Conservation (phyloP, 2,797 vertebrate genomes). For the Pangasius mekongensis region DNA sequence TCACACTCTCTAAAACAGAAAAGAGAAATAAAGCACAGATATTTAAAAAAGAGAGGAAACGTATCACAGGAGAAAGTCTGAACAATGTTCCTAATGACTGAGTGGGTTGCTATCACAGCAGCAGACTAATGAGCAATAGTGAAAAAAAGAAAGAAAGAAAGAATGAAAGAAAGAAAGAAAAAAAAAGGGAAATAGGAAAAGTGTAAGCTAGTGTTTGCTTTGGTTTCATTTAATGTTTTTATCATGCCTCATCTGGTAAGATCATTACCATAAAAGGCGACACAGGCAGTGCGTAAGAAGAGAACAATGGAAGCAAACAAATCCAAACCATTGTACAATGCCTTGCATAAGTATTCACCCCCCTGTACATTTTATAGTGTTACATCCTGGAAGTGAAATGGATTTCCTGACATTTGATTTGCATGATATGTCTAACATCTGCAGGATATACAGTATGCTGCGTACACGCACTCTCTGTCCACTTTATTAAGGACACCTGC, state of each 20-base stretch:
- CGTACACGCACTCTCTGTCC: neutral
- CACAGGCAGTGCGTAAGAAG: conserved; percentile 30
- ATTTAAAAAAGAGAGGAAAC: neutral
- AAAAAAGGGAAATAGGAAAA: conserved; percentile 24
- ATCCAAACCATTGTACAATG: neutral
- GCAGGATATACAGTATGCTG: neutral
- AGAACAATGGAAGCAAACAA: conserved; percentile 25
- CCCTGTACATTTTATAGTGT: neutral
- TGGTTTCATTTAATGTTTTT: conserved; percentile 42
- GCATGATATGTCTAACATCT: no score
- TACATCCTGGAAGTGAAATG: neutral
- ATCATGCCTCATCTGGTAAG: conserved; percentile 40
- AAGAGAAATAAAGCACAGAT: conserved; percentile 22
- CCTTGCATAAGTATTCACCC: neutral
- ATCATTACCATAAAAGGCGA: conserved; percentile 45
- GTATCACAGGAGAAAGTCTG: conserved; percentile 48
- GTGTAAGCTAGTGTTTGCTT: conserved; percentile 25
- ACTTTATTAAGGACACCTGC: neutral
- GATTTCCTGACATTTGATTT: neutral
- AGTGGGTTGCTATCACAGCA: conserved; percentile 45
- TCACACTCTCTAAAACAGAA: conserved; percentile 85
- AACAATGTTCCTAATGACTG: conserved; percentile 60
- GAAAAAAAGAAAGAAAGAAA: neutral
- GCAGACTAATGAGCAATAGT: conserved; percentile 38
- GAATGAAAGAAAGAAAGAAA: neutral